Evolutionary conservation across 2,113 vertebrate genomes (phyloP), one percentile per base, ranked within the genome.

Genomic region (Anguilla rostrata): DNA sequence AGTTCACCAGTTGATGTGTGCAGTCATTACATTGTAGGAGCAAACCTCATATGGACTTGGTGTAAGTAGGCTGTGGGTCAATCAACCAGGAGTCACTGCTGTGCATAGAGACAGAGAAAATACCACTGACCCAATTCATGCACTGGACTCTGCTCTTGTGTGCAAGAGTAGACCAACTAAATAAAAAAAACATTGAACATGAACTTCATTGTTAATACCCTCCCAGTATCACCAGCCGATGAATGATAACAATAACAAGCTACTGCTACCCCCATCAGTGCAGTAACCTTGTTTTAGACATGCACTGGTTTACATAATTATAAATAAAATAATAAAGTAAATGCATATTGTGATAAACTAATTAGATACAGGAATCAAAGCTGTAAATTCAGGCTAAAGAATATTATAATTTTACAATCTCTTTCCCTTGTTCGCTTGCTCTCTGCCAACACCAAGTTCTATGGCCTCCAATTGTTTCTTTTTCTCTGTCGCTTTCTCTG

Each of bases 401-500:
- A 75, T 26, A 29, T 9, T n/a, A 75, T 75, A 15, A n/a, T 75
- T n/a, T 75, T 29, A 34, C n/a, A 75, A 14, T 75, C n/a, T 75
- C n/a, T 75, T 34, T n/a, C 71, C 12, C 71, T n/a, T 26, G 20
- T 75, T 75, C n/a, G 6, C 71, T 75, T 75, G 71, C 71, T 75
- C n/a, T 75, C 3, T 29, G 71, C 71, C n/a, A 75, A 75, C 39
- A 80, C 78, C 79, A 82, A 66, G 16, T n/a, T 81, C 56, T 81
- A 26, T 66, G 43, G 26, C 79, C 85, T 46, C 40, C 0, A 40
- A 86, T 39, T 39, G 40, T 43, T 81, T 71, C 66, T 88, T 39
- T 18, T 39, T 46, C 81, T 79, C 8, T 66, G 82, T 78, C 57
- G 22, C n/a, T 78, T 85, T 78, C 53, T 89, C 56, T 90, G n/a